Conservation (phyloP, 2,113 vertebrate genomes). For the Plectropomus leopardus region DNA sequence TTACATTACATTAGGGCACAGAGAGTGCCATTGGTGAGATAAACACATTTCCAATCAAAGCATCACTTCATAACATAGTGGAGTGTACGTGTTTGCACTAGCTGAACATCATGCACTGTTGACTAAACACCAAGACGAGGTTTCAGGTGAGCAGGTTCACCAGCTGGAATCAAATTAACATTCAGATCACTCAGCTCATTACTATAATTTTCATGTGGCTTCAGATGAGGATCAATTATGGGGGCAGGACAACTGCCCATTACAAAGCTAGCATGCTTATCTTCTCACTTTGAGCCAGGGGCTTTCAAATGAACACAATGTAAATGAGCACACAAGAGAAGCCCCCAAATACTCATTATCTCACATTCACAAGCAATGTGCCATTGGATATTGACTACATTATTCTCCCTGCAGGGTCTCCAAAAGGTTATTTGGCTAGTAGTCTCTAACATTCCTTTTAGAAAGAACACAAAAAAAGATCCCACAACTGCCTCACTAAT, state of each 20-base stretch:
- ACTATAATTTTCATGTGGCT: constrained; percentile 67
- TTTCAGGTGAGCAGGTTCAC: constrained; percentile 58
- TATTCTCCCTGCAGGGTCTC: constrained; percentile 69
- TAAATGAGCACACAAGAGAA: constrained; percentile 62
- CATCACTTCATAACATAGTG: neutral
- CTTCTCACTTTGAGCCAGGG: constrained; percentile 50
- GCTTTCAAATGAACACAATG: constrained; percentile 63
- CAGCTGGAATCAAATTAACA: constrained; percentile 64
- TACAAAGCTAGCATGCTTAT: constrained; percentile 64
- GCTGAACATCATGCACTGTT: constrained; percentile 6
- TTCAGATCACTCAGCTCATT: constrained; percentile 67
- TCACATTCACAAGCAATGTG: constrained; percentile 64
- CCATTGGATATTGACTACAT: constrained; percentile 71
- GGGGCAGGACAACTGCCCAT: constrained; percentile 57
- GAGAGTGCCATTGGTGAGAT: constrained; percentile 3
- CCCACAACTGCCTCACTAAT: constrained; percentile 53
- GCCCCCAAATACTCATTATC: constrained; percentile 71
- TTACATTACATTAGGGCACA: neutral
- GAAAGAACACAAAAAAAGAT: constrained; percentile 27
- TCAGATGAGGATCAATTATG: constrained; percentile 68
- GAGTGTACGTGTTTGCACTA: constrained; percentile 6
- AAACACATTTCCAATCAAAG: neutral
- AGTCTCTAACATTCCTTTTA: constrained; percentile 52
- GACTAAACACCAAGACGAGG: constrained; percentile 26
- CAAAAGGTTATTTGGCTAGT: constrained; percentile 70